phyloP scores from a whole-genome alignment of 2,888 invertebrate genomes.

The Anoplius nigerrimus region DNA sequence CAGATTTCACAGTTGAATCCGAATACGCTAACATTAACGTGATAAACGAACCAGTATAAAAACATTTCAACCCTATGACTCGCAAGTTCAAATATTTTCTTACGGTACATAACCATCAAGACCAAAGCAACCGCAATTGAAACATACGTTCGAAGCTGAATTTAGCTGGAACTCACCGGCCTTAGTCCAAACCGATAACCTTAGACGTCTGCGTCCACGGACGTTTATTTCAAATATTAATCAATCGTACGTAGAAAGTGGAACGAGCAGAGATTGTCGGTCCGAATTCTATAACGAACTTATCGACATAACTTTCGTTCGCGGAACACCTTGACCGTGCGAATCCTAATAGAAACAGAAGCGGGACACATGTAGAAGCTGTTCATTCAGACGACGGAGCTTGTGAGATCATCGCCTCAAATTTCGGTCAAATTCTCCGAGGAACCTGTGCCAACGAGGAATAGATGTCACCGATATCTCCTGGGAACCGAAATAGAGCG shows the following conservation, averaged over 20 bases:
- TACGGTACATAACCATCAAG: no score
- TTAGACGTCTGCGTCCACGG: no score
- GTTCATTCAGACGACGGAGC: neutral
- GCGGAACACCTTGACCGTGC: neutral
- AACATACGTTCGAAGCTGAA: no score
- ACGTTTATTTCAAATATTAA: no score
- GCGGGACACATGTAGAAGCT: neutral
- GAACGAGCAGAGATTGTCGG: neutral
- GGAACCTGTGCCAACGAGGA: slow-evolving; percentile 47
- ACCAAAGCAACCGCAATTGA: no score
- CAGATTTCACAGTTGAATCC: no score
- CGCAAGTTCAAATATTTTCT: no score
- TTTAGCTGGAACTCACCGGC: no score
- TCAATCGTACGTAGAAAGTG: neutral
- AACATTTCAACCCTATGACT: no score
- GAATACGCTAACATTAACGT: no score
- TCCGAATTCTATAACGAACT: neutral
- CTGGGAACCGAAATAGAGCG: slow-evolving; percentile 47
- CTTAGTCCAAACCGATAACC: no score
- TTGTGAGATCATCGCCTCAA: slow-evolving; percentile 46
- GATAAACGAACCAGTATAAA: no score
- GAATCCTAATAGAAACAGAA: neutral
- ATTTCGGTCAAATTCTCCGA: slow-evolving; percentile 40
- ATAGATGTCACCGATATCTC: slow-evolving; percentile 50
- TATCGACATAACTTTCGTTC: neutral